These are phyloP conservation scores for Orycteropus afer DNA, from an alignment of 2,113 vertebrate species.

Conservation along the genomic window DNA sequence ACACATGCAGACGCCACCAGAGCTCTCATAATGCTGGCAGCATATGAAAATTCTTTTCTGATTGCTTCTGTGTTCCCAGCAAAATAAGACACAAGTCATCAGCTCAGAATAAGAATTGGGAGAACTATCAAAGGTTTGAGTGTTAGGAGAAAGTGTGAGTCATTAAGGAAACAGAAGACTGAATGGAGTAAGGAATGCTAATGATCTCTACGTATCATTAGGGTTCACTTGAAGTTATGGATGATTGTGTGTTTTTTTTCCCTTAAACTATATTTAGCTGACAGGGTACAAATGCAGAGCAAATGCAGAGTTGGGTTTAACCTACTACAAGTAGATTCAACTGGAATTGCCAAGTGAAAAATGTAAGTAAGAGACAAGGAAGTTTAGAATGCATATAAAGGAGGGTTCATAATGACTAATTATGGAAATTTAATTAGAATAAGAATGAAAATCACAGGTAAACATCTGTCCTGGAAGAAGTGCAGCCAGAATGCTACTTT, in stretches of 20 bases:
- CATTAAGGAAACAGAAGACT: background rate
- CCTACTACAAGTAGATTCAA: conserved; percentile 8
- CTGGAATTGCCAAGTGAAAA: background rate
- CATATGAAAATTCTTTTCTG: background rate
- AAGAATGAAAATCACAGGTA: conserved; percentile 37
- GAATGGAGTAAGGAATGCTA: background rate
- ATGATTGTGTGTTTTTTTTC: background rate
- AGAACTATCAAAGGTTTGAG: background rate
- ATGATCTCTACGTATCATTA: background rate
- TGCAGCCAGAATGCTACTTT: no score
- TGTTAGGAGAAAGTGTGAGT: background rate
- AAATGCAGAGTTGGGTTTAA: background rate
- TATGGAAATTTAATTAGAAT: background rate
- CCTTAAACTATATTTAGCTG: background rate
- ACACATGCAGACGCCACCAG: background rate
- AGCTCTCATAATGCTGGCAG: background rate
- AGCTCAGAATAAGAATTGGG: background rate
- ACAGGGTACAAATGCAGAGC: background rate
- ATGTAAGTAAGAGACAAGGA: background rate
- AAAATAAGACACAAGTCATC: background rate
- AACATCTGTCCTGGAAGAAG: no score
- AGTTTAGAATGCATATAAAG: background rate
- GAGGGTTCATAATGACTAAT: background rate
- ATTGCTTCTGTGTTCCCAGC: background rate
- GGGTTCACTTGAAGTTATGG: background rate